Conservation (phyloP, 2,888 invertebrate species). For the Cryptocephalus moraei region DNA sequence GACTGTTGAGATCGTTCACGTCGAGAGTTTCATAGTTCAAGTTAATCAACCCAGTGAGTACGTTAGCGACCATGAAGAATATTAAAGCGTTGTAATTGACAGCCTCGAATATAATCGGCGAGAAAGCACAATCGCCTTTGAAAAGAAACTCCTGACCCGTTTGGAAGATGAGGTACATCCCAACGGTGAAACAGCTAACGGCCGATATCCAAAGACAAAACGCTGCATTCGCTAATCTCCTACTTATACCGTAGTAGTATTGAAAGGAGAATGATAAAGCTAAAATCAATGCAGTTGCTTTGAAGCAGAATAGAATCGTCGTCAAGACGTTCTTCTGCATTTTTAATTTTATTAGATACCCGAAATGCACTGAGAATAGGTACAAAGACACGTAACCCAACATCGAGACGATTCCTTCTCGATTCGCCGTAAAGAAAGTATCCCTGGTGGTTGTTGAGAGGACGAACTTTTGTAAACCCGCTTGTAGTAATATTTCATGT, state of each 20-base stretch:
- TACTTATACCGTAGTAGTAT: slow-evolving; percentile 51
- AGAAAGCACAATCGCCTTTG: slow-evolving; percentile 15
- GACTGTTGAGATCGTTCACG: slow-evolving; percentile 31
- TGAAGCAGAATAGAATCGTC: slow-evolving; percentile 2
- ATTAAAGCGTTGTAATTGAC: slow-evolving; percentile 73
- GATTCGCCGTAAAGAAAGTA: slow-evolving; percentile 68
- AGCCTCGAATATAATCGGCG: slow-evolving; percentile 53
- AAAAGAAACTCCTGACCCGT: slow-evolving; percentile 16
- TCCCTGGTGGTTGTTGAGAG: slow-evolving; percentile 48
- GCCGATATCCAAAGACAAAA: slow-evolving; percentile 71
- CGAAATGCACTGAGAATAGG: slow-evolving; percentile 59
- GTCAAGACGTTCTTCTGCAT: slow-evolving; percentile 6
- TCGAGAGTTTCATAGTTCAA: slow-evolving; percentile 54
- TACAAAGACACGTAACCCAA: slow-evolving; percentile 80
- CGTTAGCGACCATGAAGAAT: slow-evolving; percentile 77
- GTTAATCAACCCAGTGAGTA: slow-evolving; percentile 78
- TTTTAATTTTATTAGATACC: slow-evolving; percentile 41
- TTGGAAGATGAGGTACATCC: slow-evolving; percentile 43
- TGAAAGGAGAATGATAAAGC: slow-evolving; percentile 34
- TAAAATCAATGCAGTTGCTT: slow-evolving; percentile 6
- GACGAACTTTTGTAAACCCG: slow-evolving; percentile 59
- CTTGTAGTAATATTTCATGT: slow-evolving; percentile 57
- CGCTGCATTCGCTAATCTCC: slow-evolving; percentile 73
- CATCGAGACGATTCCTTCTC: slow-evolving; percentile 82
- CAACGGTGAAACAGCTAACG: slow-evolving; percentile 46